Conservation (phyloP, 2,113 vertebrate species). For the Oriolus oriolus region DNA sequence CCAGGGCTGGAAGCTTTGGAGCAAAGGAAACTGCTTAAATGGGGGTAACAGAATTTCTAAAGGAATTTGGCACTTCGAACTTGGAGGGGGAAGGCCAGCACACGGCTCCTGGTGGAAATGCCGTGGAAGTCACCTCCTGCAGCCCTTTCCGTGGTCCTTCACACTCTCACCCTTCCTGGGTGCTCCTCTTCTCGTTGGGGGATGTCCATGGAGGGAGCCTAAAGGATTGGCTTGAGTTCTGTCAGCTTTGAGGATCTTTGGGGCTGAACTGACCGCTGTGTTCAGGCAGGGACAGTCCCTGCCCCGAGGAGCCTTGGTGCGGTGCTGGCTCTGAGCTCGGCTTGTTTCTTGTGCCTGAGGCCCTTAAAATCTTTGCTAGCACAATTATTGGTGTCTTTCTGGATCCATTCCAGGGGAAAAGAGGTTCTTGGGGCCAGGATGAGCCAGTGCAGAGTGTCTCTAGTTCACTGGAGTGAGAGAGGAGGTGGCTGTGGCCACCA, state of each 20-base stretch:
- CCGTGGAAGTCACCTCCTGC: fast-evolving
- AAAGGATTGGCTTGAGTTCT: neutral
- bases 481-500: neutral
- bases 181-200: neutral
- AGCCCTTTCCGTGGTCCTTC: neutral
- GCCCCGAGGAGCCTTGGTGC: neutral
- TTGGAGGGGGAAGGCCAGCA: neutral
- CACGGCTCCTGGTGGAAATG: neutral
- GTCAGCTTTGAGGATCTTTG: neutral
- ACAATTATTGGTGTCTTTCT: neutral
- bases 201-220: neutral
- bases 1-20: neutral
- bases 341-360: neutral
- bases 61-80: neutral
- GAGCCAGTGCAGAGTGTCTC: neutral
- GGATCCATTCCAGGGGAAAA: neutral
- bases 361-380: neutral
- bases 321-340: neutral
- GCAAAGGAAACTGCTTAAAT: neutral
- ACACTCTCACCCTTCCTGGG: neutral
- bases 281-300: neutral
- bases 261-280: neutral
- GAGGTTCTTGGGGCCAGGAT: neutral
- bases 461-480: neutral
- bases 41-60: neutral